phyloP scores from a whole-genome alignment of 2,113 vertebrate species.

The Rhipidura dahli region DNA sequence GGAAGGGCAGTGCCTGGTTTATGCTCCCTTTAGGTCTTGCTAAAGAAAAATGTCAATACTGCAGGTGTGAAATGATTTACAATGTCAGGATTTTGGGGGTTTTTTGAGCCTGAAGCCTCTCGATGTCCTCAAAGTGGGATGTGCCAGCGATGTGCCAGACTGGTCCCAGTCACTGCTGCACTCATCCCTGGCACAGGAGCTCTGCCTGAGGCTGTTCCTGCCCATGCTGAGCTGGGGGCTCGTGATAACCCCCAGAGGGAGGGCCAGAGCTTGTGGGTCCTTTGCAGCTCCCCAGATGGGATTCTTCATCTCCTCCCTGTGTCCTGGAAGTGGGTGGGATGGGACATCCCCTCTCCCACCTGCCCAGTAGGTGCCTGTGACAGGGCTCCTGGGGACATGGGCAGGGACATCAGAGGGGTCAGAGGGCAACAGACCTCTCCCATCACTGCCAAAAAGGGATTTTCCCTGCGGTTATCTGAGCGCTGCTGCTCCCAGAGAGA shows the following conservation, averaged over 20 bases:
- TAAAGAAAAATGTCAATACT: background rate
- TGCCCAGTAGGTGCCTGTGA: background rate
- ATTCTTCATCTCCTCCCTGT: background rate
- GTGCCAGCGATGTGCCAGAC: background rate
- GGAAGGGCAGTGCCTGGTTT: background rate
- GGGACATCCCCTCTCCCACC: background rate
- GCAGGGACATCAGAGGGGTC: fast-evolving
- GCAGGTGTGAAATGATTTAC: fast-evolving
- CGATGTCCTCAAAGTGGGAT: background rate
- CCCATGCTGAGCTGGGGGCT: background rate
- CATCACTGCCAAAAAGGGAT: fast-evolving
- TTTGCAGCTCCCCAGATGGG: background rate
- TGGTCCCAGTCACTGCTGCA: background rate
- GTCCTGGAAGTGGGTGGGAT: background rate
- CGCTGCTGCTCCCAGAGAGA: background rate
- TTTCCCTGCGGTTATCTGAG: background rate
- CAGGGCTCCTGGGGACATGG: background rate
- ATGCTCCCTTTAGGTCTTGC: background rate
- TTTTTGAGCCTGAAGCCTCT: background rate
- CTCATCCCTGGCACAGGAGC: background rate
- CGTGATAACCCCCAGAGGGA: background rate
- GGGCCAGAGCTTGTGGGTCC: fast-evolving
- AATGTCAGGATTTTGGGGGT: fast-evolving
- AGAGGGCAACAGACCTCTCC: too few relatives aligned
- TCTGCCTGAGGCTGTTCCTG: background rate